Base-by-base conservation (phyloP, 2,888 invertebrate species). In the Agrotis ipsilon region DNA sequence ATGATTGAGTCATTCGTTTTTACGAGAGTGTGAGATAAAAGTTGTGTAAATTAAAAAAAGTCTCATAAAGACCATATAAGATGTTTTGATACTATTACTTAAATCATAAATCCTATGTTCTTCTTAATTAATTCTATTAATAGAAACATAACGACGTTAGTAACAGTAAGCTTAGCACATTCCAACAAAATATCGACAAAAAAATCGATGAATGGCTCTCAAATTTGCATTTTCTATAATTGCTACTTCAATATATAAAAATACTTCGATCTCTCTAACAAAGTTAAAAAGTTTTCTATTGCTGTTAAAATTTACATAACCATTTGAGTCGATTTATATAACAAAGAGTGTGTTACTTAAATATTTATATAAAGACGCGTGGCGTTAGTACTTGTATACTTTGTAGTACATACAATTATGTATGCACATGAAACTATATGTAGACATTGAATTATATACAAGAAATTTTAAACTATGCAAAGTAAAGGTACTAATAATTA, bases 311-410 rank as follows among this genome's bases (percentile, higher is more conserved):
- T 84, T 81, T 81, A 80, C 77, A 75, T 83, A 75, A 78, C 78
- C 61, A 58, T 74, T 77, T 49, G 75, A 76, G 60, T 68, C 63
- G 65, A 79, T 87, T 88, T 85, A 83, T 83, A 77, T 86, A 88
- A 84, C 83, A 87, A 76, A 71, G 75, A 62, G 61, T 45, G 67
- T 75, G 72, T 65, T 75, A 72, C 59, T 83, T 74, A 80, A 89
- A 88, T 88, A 87, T 88, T 88, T 86, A 83, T 76, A 66, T 75
- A 73, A 18, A 51, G 72, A 69, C 87, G 84, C 84, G 87, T 86
- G 86, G 84, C 69, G 24, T 18, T 69, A 59, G 13, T 68, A 69
- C 45, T 27, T 43, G 49, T 21, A 32, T 45, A 13, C 11, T 54
- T 54, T 19, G 14, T 19, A 14, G 24, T 46, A 46, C 32, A 32